Evolutionary conservation across 2,797 vertebrate species (phyloP).

Genomic region (Sibirionetta formosa): DNA sequence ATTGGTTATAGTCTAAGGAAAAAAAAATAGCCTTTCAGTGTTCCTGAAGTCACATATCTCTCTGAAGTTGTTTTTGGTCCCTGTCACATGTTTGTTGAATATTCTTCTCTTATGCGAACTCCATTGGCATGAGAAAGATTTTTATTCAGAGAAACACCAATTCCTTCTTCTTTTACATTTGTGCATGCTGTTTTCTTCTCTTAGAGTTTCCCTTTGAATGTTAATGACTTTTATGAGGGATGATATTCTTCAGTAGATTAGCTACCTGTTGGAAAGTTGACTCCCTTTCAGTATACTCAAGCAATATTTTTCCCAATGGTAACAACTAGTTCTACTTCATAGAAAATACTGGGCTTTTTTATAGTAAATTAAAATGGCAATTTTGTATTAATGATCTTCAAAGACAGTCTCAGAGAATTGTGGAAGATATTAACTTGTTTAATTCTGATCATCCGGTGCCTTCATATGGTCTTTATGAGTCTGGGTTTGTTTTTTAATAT

Average conservation of each 20-base stretch:
- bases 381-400: constrained; percentile 6
- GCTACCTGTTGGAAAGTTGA: neutral
- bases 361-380: neutral
- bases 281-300: constrained; percentile 2
- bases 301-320: neutral
- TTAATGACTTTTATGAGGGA: neutral
- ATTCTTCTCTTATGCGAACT: neutral
- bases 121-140: neutral
- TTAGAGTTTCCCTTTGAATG: neutral
- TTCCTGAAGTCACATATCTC: neutral
- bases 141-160: neutral
- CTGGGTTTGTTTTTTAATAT: neutral
- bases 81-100: neutral
- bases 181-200: accelerated
- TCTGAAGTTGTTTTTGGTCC: neutral
- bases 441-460: neutral
- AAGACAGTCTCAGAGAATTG: neutral
- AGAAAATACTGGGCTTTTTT: constrained; percentile 22
- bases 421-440: constrained; percentile 16
- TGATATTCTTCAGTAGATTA: neutral
- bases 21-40: neutral
- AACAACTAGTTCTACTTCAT: neutral
- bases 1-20: neutral
- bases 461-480: neutral
- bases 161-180: neutral